Evolutionary conservation across 2,113 vertebrate genomes (phyloP).

Genomic region (Barnardius zonarius): DNA sequence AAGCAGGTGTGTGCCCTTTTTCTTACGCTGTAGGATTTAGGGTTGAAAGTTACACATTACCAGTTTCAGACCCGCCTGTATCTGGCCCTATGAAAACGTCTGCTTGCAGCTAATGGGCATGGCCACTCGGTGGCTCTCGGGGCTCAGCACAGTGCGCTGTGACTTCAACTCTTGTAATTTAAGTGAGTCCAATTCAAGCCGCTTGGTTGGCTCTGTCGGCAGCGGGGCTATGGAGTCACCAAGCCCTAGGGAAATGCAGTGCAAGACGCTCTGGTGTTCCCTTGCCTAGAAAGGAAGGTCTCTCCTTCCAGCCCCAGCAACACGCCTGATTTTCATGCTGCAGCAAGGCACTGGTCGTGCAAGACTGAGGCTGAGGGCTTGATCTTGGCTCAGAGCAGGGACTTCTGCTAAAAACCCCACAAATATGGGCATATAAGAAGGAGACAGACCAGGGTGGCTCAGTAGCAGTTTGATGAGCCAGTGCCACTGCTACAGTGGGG

Average conservation of each 20-base stretch:
- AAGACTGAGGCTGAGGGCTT: not conserved
- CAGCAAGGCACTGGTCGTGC: fast-evolving
- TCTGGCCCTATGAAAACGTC: fast-evolving
- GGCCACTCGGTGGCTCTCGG: not conserved
- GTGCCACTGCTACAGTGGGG: not conserved
- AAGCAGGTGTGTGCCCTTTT: not conserved
- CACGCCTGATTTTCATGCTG: fast-evolving
- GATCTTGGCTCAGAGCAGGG: not conserved
- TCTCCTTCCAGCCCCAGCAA: fast-evolving
- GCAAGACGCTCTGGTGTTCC: not conserved
- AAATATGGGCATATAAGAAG: fast-evolving
- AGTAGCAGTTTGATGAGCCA: not conserved
- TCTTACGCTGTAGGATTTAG: fast-evolving
- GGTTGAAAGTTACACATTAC: fast-evolving
- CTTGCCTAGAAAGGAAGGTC: not conserved
- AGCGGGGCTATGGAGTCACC: not conserved
- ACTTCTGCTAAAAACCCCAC: not conserved
- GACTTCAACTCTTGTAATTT: not conserved
- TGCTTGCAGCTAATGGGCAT: not conserved
- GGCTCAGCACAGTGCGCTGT: not conserved
- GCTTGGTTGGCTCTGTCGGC: not conserved
- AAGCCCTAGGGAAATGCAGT: not conserved
- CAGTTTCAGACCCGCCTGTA: fast-evolving
- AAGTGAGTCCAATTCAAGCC: not conserved
- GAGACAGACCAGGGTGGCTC: not conserved